Conservation (phyloP, 2,888 invertebrate species). For the Nemapogon koenigi region DNA sequence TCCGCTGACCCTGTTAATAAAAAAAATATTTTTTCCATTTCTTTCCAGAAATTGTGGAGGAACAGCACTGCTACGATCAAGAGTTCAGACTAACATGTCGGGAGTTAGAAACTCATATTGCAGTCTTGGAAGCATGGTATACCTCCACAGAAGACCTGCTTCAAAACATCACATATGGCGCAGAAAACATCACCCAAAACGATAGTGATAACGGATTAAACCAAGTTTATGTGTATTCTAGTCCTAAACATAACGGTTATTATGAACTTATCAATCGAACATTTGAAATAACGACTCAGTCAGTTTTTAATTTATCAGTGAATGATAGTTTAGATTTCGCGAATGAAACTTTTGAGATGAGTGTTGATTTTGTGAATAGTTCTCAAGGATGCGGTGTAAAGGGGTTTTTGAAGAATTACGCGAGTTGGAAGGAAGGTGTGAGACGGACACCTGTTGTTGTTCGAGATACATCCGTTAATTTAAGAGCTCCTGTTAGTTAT, state of each 20-base stretch:
- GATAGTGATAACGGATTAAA: constrained; percentile 42
- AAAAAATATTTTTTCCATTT: constrained; percentile 14
- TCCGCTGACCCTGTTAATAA: neutral
- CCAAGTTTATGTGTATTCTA: constrained; percentile 47
- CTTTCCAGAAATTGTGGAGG: constrained; percentile 70
- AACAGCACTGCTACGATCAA: constrained; percentile 66
- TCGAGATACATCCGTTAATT: constrained; percentile 40
- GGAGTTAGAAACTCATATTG: constrained; percentile 67
- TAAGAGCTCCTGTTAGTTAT: constrained; percentile 56
- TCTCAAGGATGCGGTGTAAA: constrained; percentile 38
- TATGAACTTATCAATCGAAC: constrained; percentile 37
- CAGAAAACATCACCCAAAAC: constrained; percentile 28
- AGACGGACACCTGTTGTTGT: constrained; percentile 28
- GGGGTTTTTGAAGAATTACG: constrained; percentile 44
- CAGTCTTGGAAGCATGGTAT: constrained; percentile 69
- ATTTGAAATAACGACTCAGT: constrained; percentile 25
- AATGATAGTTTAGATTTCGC: constrained; percentile 18
- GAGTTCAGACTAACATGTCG: constrained; percentile 69
- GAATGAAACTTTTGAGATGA: constrained; percentile 24
- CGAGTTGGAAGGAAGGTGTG: constrained; percentile 50
- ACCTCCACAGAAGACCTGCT: constrained; percentile 40
- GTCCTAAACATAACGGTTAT: constrained; percentile 52
- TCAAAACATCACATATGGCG: constrained; percentile 35
- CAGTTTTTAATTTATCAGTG: constrained; percentile 15
- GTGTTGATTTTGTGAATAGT: constrained; percentile 35